Evolutionary conservation across 1,140 invertebrate genomes (phyloP).

Genomic region (Nixonia krombeini): DNA sequence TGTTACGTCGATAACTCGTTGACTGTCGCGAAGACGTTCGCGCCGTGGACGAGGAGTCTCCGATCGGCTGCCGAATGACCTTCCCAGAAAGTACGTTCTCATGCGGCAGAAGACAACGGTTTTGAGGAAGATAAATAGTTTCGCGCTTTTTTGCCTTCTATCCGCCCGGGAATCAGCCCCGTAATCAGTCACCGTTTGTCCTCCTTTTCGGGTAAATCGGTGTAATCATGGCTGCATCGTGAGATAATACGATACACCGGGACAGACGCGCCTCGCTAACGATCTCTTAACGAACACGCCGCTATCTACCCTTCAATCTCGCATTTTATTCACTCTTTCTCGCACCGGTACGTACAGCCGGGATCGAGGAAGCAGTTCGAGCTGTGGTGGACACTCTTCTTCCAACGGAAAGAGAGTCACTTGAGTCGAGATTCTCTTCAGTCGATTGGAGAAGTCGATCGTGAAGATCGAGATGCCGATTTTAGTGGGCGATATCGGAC

Average conservation of each 20-base stretch:
- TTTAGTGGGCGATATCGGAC: no score
- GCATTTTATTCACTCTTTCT: conserved; percentile 29
- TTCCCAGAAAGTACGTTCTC: conserved; percentile 6
- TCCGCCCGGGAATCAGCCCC: conserved; percentile 32
- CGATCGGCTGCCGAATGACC: no score
- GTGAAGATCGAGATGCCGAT: no score
- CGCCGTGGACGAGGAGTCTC: no score
- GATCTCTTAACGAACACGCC: conserved; percentile 44
- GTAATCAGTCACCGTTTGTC: conserved; percentile 27
- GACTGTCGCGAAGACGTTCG: no score
- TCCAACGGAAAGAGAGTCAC: no score
- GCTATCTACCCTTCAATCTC: conserved; percentile 44
- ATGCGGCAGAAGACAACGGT: background rate
- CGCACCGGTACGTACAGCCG: conserved; percentile 15
- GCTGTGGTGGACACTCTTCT: no score
- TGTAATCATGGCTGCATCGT: conserved; percentile 40
- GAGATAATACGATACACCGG: conserved; percentile 44
- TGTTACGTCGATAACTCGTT: no score
- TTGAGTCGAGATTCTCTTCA: no score
- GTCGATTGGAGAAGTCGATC: no score
- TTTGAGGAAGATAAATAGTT: conserved; percentile 19
- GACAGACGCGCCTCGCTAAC: conserved; percentile 45
- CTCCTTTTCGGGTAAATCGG: conserved; percentile 36
- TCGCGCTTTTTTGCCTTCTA: conserved; percentile 18
- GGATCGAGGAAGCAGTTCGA: conserved; percentile 24